phyloP scores from a whole-genome alignment of 2,113 vertebrate species.

The Steatornis caripensis region DNA sequence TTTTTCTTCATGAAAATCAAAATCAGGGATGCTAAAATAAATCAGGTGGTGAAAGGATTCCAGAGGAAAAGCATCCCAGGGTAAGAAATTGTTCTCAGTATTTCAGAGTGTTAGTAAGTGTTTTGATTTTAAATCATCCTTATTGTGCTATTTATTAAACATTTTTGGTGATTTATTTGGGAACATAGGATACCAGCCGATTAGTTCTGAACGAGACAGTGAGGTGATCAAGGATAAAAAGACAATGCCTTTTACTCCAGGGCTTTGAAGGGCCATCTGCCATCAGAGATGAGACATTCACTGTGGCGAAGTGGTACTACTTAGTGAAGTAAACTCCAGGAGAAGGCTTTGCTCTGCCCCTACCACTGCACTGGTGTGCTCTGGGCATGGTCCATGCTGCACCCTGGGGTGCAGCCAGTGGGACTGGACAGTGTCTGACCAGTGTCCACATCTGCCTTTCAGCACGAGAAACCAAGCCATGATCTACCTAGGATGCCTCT shows the following conservation, averaged over 20 bases:
- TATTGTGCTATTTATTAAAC: neutral
- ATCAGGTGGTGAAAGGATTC: neutral
- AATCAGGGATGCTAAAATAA: neutral
- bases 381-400: neutral
- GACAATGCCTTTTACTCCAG: neutral
- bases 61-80: neutral
- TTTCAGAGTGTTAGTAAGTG: neutral
- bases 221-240: neutral
- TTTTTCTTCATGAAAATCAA: neutral
- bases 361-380: neutral
- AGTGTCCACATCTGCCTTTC: neutral
- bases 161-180: neutral
- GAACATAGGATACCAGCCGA: neutral
- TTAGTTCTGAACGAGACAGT: neutral
- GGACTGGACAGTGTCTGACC: neutral
- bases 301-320: neutral
- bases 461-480: neutral
- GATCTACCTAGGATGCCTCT: neutral
- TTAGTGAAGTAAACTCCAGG: neutral
- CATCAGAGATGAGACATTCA: neutral
- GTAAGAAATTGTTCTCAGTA: neutral
- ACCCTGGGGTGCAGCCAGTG: neutral
- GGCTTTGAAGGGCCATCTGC: neutral
- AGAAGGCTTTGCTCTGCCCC: neutral
- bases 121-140: neutral